Conservation (phyloP, 2,113 vertebrate species). For the Elephantulus edwardii region DNA sequence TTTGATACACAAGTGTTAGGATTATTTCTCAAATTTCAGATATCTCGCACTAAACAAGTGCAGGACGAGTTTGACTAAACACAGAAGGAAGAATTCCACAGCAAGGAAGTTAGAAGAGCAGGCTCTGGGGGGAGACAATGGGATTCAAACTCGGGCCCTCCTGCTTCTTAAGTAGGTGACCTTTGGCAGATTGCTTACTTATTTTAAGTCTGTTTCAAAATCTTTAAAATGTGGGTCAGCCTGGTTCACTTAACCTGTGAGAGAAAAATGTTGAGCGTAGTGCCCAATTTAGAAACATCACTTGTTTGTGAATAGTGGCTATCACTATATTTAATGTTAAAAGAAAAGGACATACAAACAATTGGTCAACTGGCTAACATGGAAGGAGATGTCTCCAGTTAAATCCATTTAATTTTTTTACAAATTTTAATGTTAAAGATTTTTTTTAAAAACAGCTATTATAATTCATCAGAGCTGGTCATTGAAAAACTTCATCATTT, state of each 20-base stretch:
- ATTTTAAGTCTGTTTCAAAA: not conserved
- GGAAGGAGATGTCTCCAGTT: not conserved
- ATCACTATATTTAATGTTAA: not conserved
- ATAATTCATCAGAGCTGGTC: slow-evolving; percentile 13
- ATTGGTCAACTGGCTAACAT: not conserved
- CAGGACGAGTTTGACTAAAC: not conserved
- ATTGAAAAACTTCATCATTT: not conserved
- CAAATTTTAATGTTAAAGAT: not conserved
- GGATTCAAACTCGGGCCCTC: not conserved
- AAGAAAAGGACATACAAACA: not conserved
- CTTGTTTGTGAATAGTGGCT: not conserved
- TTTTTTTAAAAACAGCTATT: not conserved
- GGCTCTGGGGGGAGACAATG: not conserved
- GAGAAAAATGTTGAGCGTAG: not conserved
- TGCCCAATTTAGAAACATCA: not conserved
- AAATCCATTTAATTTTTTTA: not conserved
- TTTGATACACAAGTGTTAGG: not conserved
- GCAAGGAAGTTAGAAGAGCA: not conserved
- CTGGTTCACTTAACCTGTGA: not conserved
- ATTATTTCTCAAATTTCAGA: not conserved
- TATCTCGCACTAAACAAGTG: not conserved
- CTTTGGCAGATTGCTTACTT: not conserved
- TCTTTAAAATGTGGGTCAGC: not conserved
- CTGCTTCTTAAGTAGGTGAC: not conserved
- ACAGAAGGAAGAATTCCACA: not conserved